Base-by-base conservation (phyloP, 2,113 vertebrate species). In the Mirza zaza region DNA sequence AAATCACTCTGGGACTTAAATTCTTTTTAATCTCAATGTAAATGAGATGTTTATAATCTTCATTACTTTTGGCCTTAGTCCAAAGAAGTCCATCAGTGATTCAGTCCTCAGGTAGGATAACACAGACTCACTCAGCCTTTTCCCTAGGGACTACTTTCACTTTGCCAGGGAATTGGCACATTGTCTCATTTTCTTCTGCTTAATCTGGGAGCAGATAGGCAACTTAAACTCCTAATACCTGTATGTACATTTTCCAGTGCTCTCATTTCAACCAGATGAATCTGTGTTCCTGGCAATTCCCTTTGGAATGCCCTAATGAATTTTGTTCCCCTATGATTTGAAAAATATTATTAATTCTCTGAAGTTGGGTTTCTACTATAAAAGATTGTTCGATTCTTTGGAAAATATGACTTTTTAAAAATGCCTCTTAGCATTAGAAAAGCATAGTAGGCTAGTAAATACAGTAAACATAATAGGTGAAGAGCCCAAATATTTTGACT, bases 301-400 rank as follows among this genome's bases (percentile, higher is more conserved):
- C 55, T 57, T 71, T 59, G 59, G 52, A 67, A 45, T 85, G 17
- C 23, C 36, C 14, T 84, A 55, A 84, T 32, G 45, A 70, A 39
- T 63, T 4, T 23, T 55, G 0, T 65, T 91, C 36, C 70, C 48
- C 29, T 3, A 1, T 36, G n/a, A 77, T 52, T 65, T 21, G 61
- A 68, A 91, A 93, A 81, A n/a, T 80, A 68, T 27, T 92, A 52
- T 86, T 92, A 59, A 36, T 97, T 92, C 82, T 88, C 42, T 45
- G 32, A 86, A 76, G n/a, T 75, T n/a, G 87, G n/a, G 2, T 50
- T 90, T 95, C 45, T 36, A 79, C n/a, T 52, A 6, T 71, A 85
- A 70, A 77, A 77, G 34, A 73, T 50, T 80, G 14, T 95, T 89
- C 76, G 67, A 39, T 65, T 91, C 48, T 92, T 96, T 95, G 93